Evolutionary conservation across 1,140 invertebrate genomes (phyloP), one percentile per base, ranked within the genome.

Genomic region (Drosophila melanica): DNA sequence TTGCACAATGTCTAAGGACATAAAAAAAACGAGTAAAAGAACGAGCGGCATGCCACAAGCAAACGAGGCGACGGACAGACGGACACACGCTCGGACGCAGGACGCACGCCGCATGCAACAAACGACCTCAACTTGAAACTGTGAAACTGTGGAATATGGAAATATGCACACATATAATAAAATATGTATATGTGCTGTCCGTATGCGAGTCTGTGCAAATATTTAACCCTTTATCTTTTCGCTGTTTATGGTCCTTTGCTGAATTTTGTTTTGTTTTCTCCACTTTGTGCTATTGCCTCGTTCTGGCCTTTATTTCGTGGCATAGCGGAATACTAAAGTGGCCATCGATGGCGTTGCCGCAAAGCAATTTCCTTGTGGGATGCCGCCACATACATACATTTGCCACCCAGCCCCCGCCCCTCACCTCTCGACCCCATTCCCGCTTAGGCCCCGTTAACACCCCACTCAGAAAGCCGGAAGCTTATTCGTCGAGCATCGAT

Each of bases 281-380:
- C n/a, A 16, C 51, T n/a, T 44, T 39, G 8, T 50, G 18, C 14
- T 35, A 20, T 44, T n/a, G 48, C 41, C 23, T 45, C 23, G 12
- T 45, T 44, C 23, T 41, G 37, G 54, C 39, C 59, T 37, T 41
- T 58, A 66, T 78, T 81, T 55, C 66, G 67, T 79, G 60, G 65
- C 70, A 54, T 70, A 78, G 78, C 76, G 81, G 75, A 30, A 82
- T 86, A 86, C 87, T 86, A 87, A 81, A 82, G 79, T 81, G 79
- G 71, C 69, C 27, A 37, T 47, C 64, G 63, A 55, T 65, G 54
- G 64, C 14, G 11, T 50, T 53, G 64, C 63, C 50, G 70, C 65
- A 69, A 69, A 69, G 66, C 71, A 62, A 74, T 74, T 74, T 74
- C 42, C 66, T 69, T 44, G 65, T 18, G 57, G 41, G 20, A 37